phyloP scores from a whole-genome alignment of 1,140 invertebrate genomes.

The Diabrotica virgifera region DNA sequence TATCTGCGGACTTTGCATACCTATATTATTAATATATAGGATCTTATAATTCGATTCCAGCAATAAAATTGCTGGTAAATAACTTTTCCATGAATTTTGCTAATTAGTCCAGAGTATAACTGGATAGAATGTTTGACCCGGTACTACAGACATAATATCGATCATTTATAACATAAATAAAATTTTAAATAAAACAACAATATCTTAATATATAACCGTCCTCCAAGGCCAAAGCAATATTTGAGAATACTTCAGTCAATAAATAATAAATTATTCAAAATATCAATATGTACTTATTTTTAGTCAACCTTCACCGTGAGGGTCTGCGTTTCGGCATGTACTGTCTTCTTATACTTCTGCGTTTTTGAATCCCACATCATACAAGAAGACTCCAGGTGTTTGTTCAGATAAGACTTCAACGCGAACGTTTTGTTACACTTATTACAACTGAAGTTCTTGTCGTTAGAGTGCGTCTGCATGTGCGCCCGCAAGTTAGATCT shows the following conservation, averaged over 20 bases:
- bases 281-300: background rate
- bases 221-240: background rate
- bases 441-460: slow-evolving; percentile 89
- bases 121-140: too few relatives aligned
- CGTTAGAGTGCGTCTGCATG: slow-evolving; percentile 97
- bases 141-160: too few relatives aligned
- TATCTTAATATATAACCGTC: background rate
- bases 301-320: slow-evolving; percentile 10
- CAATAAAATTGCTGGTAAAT: too few relatives aligned
- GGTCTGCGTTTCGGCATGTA: slow-evolving; percentile 32
- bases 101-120: too few relatives aligned
- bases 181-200: too few relatives aligned
- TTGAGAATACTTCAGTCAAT: background rate
- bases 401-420: slow-evolving; percentile 95
- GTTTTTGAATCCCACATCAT: slow-evolving; percentile 51
- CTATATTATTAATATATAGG: too few relatives aligned
- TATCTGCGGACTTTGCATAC: too few relatives aligned
- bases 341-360: slow-evolving; percentile 10
- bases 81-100: too few relatives aligned
- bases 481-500: slow-evolving; percentile 97
- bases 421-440: slow-evolving; percentile 92
- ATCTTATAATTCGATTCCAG: too few relatives aligned
- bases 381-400: slow-evolving; percentile 92
- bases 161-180: too few relatives aligned
- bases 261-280: slow-evolving; percentile 10